Percentiles rank a stretch among this genome's conserved stretches.
phyloP scores from a whole-genome alignment of 2,888 invertebrate species.

The Lasioglossum villosulum region DNA sequence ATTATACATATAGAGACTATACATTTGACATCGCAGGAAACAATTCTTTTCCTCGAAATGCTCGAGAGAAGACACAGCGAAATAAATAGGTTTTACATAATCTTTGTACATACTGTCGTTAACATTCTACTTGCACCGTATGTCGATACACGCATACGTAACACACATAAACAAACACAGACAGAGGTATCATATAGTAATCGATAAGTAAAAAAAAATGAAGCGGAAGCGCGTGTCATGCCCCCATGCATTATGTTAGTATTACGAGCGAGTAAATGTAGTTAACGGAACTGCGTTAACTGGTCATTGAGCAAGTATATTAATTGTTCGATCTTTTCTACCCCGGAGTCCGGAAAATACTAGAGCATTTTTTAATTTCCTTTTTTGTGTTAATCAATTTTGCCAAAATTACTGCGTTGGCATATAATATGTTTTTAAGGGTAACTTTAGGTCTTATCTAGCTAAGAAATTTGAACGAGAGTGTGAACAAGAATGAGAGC shows the following conservation, averaged over 20 bases:
- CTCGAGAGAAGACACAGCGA: not conserved
- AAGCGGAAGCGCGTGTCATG: conserved; percentile 27
- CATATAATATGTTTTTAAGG: conserved; percentile 68
- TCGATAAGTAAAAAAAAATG: conserved; percentile 37
- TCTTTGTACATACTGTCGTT: conserved; percentile 68
- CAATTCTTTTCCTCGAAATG: conserved; percentile 19
- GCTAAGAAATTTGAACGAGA: conserved; percentile 56
- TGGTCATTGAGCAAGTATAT: conserved; percentile 49
- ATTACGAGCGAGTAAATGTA: conserved; percentile 41
- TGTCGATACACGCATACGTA: conserved; percentile 33
- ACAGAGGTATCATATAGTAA: conserved; percentile 19
- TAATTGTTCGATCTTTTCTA: conserved; percentile 70
- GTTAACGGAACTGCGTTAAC: conserved; percentile 42
- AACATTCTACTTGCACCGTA: conserved; percentile 46
- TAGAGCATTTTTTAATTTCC: conserved; percentile 50
- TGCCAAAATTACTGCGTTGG: conserved; percentile 64
- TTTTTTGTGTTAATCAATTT: conserved; percentile 46
- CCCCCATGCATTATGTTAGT: conserved; percentile 70
- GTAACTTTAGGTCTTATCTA: conserved; percentile 62
- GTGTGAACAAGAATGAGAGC: conserved; percentile 40
- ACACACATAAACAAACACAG: not conserved
- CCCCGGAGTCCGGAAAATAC: conserved; percentile 39
- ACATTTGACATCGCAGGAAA: conserved; percentile 26
- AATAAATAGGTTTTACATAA: conserved; percentile 37
- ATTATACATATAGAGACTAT: not conserved